A percentile compares a stretch with the other conserved stretches of the same genome.
phyloP scores from a whole-genome alignment of 1,140 invertebrate genomes.

The Drosophila hydei region DNA sequence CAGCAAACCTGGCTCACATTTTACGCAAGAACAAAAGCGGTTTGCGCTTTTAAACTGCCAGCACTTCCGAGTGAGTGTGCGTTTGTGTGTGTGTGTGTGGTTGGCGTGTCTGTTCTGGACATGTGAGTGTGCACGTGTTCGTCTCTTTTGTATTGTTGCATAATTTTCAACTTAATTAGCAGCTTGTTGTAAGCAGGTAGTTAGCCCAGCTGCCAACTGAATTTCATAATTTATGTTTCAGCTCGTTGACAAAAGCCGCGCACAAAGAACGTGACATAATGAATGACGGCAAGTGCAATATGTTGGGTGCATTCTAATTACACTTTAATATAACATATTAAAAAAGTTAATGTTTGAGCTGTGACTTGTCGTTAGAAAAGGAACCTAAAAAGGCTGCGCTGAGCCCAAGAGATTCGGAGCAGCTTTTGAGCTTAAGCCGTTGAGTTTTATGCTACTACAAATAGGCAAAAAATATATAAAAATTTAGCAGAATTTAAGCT shows the following conservation, averaged over 20 bases:
- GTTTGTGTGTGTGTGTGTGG: neutral
- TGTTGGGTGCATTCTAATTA: constrained; percentile 28
- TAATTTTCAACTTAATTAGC: constrained; percentile 54
- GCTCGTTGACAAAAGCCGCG: neutral
- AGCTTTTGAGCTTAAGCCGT: too few species aligned
- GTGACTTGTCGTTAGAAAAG: too few species aligned
- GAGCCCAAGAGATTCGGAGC: too few species aligned
- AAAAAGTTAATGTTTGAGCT: constrained; percentile 2
- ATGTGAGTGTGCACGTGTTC: constrained; percentile 1
- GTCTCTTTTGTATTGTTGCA: constrained; percentile 25
- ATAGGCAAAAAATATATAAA: too few species aligned
- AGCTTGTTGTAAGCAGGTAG: constrained; percentile 11
- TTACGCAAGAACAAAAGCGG: constrained; percentile 23
- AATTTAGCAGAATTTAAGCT: too few species aligned
- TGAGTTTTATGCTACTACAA: too few species aligned
- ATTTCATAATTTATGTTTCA: constrained; percentile 27
- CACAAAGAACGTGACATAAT: constrained; percentile 13
- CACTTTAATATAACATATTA: neutral
- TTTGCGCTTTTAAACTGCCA: constrained; percentile 36
- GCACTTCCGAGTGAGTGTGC: neutral
- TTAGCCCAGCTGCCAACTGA: constrained; percentile 14
- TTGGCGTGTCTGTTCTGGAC: neutral
- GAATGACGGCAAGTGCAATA: constrained; percentile 20
- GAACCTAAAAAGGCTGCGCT: too few species aligned
- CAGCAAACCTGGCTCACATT: constrained; percentile 17